Base-by-base conservation (phyloP, 2,888 invertebrate species). In the Keiferia lycopersicella region DNA sequence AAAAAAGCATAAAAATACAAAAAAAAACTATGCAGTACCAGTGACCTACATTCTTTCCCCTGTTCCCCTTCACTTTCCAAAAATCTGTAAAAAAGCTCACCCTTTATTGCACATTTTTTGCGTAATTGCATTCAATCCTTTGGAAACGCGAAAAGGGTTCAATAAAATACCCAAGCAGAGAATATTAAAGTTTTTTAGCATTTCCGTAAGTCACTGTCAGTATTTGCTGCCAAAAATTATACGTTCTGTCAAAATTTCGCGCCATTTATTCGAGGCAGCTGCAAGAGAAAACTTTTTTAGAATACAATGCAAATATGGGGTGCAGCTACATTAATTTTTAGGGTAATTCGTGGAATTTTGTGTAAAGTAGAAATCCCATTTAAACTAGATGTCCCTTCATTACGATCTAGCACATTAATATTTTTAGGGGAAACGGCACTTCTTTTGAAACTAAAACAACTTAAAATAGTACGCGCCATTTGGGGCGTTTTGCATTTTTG, bases 111-210 rank as follows among this genome's bases (percentile, higher is more conserved):
- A 69, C 73, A 70, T 82, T 86, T 86, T 86, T 82, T 77, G 75
- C 73, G 76, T 88, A 90, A 91, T 90, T 84, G 88, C 87, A 91
- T 89, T 84, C 86, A 91, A 89, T 91, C 91, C 91, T 87, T 89
- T 87, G 87, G 88, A 89, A n/a, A n/a, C n/a, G n/a, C n/a, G n/a
- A n/a, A 90, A 89, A 88, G 89, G 91, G 91, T 89, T 89, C 83
- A 73, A 82, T 85, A 88, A 86, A 87, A 79, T 81, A 83, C 81
- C 83, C 79, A 3, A 71, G 82, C 84, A 87, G 84, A 87, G 84
- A 78, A 80, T 76, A 83, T 86, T 87, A 83, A 68, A 65, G 66
- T 69, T 68, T 70, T 72, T 72, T 74, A 68, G 76, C 76, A 68
- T 74, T 73, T 75, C 48, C 63, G 61, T 58, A 51, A 69, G 77